Percentiles rank a stretch among this genome's conserved stretches.
Conservation (phyloP, 2,797 vertebrate species). For the Luscinia megarhynchos region DNA sequence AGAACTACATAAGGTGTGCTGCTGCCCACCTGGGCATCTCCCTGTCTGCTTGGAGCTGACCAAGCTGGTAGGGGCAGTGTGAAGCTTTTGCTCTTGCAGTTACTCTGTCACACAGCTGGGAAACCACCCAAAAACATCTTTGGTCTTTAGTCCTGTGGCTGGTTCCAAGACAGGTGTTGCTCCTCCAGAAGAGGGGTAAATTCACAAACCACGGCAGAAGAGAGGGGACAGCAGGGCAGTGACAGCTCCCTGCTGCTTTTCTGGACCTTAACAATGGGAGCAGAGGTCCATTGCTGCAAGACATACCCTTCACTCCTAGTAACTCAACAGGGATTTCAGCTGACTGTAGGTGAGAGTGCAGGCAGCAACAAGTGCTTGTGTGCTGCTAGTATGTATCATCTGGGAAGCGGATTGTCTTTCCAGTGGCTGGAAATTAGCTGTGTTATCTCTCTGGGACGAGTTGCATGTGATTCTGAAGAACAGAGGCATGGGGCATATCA, state of each 20-base stretch:
- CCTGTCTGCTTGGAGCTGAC: background rate
- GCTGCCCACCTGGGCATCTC: background rate
- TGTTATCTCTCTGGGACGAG: background rate
- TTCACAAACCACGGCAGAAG: background rate
- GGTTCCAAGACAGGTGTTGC: background rate
- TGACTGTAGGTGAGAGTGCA: background rate
- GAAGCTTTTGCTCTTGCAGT: background rate
- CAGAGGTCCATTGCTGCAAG: background rate
- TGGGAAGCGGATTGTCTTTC: background rate
- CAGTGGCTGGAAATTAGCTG: background rate
- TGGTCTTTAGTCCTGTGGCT: background rate
- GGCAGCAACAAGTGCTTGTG: background rate
- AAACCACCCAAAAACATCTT: background rate
- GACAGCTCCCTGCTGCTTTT: background rate
- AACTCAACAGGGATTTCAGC: background rate
- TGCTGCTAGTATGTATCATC: background rate
- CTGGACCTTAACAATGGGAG: background rate
- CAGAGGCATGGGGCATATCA: fast-evolving
- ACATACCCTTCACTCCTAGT: background rate
- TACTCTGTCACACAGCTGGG: background rate
- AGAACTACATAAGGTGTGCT: fast-evolving
- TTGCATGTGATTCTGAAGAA: background rate
- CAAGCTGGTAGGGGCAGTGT: fast-evolving
- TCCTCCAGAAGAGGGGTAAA: background rate
- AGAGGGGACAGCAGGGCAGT: background rate